phyloP scores from a whole-genome alignment of 2,888 invertebrate species.

The Catotricha subobsoleta region DNA sequence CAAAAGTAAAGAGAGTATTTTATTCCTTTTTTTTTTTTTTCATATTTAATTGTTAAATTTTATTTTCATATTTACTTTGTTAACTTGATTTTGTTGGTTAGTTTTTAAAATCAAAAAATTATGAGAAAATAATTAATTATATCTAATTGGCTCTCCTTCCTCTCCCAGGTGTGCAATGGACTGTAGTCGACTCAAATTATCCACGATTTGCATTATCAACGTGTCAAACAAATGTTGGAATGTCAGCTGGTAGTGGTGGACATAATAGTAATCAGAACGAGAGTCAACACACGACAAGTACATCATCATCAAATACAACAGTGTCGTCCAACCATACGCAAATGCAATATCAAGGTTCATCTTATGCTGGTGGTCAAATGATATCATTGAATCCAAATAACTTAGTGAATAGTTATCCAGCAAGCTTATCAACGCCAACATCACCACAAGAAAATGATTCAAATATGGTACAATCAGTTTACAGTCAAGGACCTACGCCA shows the following conservation, averaged over 20 bases:
- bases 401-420: constrained; percentile 33
- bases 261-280: constrained; percentile 6
- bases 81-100: neutral
- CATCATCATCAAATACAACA: constrained; percentile 20
- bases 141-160: constrained; percentile 23
- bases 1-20: neutral
- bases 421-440: constrained; percentile 37
- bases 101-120: neutral
- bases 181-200: constrained; percentile 66
- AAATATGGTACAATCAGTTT: constrained; percentile 31
- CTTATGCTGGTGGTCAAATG: constrained; percentile 4
- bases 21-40: neutral
- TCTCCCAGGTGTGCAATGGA: constrained; percentile 71
- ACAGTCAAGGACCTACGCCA: constrained; percentile 31
- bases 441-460: constrained; percentile 35
- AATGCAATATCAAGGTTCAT: constrained; percentile 7
- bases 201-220: constrained; percentile 53
- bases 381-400: constrained; percentile 27
- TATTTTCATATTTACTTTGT: too few species aligned
- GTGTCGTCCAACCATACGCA: constrained; percentile 16
- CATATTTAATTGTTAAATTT: neutral
- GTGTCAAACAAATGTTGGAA: constrained; percentile 32
- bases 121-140: neutral
- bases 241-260: constrained; percentile 18
- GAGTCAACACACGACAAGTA: constrained; percentile 10